These are phyloP conservation scores for Aporrectodea caliginosa DNA, from an alignment of 1,140 invertebrate species.

Conservation along the genomic window DNA sequence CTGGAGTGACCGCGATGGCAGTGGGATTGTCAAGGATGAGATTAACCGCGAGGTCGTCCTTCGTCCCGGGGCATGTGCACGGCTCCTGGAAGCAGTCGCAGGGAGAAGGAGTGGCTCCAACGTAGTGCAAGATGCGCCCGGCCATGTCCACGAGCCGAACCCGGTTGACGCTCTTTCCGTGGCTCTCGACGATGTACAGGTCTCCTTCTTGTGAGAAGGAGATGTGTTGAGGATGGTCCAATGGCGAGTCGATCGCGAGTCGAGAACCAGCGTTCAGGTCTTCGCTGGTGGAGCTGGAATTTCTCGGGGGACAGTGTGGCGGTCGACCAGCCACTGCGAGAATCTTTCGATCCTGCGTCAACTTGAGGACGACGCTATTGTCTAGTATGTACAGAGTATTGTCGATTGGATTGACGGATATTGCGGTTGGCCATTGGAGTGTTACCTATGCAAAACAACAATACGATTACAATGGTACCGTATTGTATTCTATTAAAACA, in stretches of 20 bases:
- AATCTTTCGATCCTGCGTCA: slow-evolving; percentile 82
- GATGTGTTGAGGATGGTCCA: slow-evolving; percentile 88
- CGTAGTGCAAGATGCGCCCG: slow-evolving; percentile 84
- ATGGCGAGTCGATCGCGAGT: slow-evolving; percentile 66
- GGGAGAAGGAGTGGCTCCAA: slow-evolving; percentile 84
- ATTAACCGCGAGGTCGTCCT: slow-evolving; percentile 79
- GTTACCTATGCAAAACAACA: too few species aligned
- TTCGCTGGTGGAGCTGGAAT: slow-evolving; percentile 37
- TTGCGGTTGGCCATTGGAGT: slow-evolving; percentile 87
- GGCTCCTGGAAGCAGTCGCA: slow-evolving; percentile 83
- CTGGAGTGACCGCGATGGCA: slow-evolving; percentile 80
- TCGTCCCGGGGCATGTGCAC: slow-evolving; percentile 77
- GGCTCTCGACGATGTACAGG: slow-evolving; percentile 87
- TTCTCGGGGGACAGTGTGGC: slow-evolving; percentile 77
- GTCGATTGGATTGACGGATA: slow-evolving; percentile 88
- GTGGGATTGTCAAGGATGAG: slow-evolving; percentile 90
- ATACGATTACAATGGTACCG: too few species aligned
- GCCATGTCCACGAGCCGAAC: slow-evolving; percentile 86
- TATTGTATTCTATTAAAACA: too few species aligned
- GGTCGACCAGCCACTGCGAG: slow-evolving; percentile 88
- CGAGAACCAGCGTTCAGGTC: slow-evolving; percentile 23
- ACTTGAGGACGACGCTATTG: slow-evolving; percentile 87
- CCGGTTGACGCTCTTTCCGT: slow-evolving; percentile 81
- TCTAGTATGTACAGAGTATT: slow-evolving; percentile 92
- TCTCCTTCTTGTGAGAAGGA: slow-evolving; percentile 88